Conservation (phyloP, 1,140 invertebrate genomes). For the Papilio polyxenes region DNA sequence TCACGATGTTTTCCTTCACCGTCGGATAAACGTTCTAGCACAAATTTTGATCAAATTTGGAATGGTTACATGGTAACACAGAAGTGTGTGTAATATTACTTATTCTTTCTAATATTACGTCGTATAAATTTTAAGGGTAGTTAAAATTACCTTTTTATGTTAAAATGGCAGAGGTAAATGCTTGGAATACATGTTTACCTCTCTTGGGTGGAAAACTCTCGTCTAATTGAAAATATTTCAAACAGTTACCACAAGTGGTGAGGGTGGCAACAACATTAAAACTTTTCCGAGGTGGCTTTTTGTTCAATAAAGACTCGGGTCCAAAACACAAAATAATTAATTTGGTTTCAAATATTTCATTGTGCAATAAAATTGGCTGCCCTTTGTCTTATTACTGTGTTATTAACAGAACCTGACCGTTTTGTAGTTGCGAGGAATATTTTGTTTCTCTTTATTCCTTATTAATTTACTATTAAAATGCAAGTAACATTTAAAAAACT, state of each 20-base stretch:
- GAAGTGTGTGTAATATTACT: no score
- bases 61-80: no score
- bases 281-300: constrained; percentile 17
- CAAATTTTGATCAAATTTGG: no score
- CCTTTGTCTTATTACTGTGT: neutral
- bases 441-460: neutral
- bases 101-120: no score
- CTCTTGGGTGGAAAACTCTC: neutral
- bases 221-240: constrained; percentile 18
- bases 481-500: no score
- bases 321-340: constrained; percentile 16
- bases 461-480: neutral
- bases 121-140: no score
- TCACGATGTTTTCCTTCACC: no score
- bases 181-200: neutral
- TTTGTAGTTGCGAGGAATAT: neutral
- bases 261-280: neutral
- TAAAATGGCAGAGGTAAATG: neutral
- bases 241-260: constrained; percentile 2
- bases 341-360: constrained; percentile 15
- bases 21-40: no score
- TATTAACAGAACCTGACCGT: neutral
- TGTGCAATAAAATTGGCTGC: constrained; percentile 3
- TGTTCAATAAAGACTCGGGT: constrained; percentile 8
- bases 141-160: no score